Conservation (phyloP, 2,797 vertebrate genomes). For the Sebastes wilsoni region DNA sequence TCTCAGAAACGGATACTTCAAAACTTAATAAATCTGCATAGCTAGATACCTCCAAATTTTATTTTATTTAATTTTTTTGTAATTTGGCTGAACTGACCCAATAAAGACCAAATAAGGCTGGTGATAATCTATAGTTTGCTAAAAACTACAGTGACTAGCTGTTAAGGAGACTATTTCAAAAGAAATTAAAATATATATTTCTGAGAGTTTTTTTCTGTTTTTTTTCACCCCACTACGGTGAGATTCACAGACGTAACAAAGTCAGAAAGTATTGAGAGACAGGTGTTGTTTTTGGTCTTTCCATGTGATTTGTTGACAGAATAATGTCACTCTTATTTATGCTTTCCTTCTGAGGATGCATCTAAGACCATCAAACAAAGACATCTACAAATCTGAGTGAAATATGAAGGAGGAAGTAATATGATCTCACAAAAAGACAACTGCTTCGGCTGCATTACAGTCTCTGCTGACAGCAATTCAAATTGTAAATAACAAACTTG, state of each 20-base stretch:
- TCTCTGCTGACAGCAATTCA: constrained; percentile 34
- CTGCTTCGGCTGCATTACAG: background rate
- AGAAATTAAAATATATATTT: background rate
- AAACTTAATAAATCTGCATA: background rate
- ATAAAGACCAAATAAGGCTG: background rate
- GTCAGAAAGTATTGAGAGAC: background rate
- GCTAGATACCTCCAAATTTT: background rate
- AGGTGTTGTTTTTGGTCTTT: background rate
- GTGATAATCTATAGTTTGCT: background rate
- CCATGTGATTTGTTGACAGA: background rate
- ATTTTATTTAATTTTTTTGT: background rate
- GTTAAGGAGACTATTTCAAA: too few relatives aligned
- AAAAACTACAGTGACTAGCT: too few relatives aligned
- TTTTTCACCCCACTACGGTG: background rate
- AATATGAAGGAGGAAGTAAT: background rate
- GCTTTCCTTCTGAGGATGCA: background rate
- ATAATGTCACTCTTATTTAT: background rate
- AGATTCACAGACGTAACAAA: background rate
- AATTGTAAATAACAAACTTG: constrained; percentile 35
- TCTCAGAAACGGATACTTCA: background rate
- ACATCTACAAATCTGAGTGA: background rate
- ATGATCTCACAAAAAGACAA: constrained; percentile 4
- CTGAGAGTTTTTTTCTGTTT: background rate
- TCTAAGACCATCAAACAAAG: constrained; percentile 10
- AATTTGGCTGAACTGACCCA: background rate